phyloP scores from a whole-genome alignment of 1,140 invertebrate genomes.

The Orius insidiosus region DNA sequence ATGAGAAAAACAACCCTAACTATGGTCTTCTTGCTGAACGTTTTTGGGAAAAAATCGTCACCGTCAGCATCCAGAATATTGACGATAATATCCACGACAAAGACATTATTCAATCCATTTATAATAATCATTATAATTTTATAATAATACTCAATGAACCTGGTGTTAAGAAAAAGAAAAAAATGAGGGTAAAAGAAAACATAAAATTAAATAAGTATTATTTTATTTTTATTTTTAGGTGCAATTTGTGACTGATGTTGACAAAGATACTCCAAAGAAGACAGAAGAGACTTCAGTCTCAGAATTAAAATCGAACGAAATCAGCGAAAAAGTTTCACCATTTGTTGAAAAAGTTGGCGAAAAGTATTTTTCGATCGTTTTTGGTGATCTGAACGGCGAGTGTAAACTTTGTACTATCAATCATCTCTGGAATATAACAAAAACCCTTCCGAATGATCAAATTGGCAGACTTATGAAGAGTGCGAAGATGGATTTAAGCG shows the following conservation, averaged over 20 bases:
- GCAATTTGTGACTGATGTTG: too few relatives aligned
- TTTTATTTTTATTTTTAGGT: constrained; percentile 1
- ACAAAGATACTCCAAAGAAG: too few relatives aligned
- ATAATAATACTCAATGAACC: constrained; percentile 3
- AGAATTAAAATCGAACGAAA: background rate
- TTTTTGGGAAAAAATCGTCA: constrained; percentile 10
- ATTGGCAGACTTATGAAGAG: too few relatives aligned
- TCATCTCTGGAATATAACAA: too few relatives aligned
- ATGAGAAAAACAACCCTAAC: background rate
- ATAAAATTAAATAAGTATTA: too few relatives aligned
- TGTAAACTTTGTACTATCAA: too few relatives aligned
- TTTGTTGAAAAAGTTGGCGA: too few relatives aligned
- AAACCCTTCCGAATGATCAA: too few relatives aligned
- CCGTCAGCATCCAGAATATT: background rate
- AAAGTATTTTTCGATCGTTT: too few relatives aligned
- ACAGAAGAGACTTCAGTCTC: too few relatives aligned
- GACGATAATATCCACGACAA: constrained; percentile 2
- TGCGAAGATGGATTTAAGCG: too few relatives aligned
- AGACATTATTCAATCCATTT: background rate
- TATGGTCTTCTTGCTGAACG: background rate
- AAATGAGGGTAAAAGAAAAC: constrained; percentile 10
- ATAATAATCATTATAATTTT: background rate
- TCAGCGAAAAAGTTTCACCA: background rate
- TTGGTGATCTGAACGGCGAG: too few relatives aligned
- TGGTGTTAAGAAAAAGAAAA: constrained; percentile 6